phyloP scores from a whole-genome alignment of 1,140 invertebrate species.

The Caenorhabditis briggsae region DNA sequence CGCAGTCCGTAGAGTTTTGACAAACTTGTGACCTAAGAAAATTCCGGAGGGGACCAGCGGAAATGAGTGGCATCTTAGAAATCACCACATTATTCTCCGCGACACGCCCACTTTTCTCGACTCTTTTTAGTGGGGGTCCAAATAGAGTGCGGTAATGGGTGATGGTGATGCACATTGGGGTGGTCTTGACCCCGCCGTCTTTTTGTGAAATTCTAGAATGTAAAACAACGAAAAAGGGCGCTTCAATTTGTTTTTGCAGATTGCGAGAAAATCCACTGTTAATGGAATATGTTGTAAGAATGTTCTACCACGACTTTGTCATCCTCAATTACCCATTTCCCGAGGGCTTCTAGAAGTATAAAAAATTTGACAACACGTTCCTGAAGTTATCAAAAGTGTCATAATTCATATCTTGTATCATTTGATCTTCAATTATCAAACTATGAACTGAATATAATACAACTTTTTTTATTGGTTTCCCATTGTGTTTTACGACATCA shows the following conservation, averaged over 20 bases:
- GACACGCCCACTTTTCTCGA: neutral
- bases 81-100: constrained; percentile 20
- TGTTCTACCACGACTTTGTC: constrained; percentile 61
- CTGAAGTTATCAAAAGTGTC: neutral
- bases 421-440: neutral
- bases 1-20: neutral
- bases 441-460: neutral
- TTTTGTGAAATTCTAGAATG: constrained; percentile 54
- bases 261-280: constrained; percentile 44
- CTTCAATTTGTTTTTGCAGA: constrained; percentile 53
- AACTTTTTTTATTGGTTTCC: constrained; percentile 4
- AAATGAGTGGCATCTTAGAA: constrained; percentile 43
- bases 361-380: neutral
- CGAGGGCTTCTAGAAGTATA: neutral
- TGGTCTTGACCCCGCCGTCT: constrained; percentile 8
- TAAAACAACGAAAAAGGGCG: neutral
- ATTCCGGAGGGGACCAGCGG: neutral
- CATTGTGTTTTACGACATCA: neutral
- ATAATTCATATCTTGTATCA: neutral
- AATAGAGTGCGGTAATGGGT: constrained; percentile 37
- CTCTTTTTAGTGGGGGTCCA: neutral
- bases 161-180: constrained; percentile 40
- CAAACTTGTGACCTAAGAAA: constrained; percentile 1
- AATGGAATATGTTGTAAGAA: constrained; percentile 58
- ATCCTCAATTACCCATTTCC: constrained; percentile 57